Evolutionary conservation across 2,888 invertebrate species (phyloP).

Genomic region (Polietes domitor): DNA sequence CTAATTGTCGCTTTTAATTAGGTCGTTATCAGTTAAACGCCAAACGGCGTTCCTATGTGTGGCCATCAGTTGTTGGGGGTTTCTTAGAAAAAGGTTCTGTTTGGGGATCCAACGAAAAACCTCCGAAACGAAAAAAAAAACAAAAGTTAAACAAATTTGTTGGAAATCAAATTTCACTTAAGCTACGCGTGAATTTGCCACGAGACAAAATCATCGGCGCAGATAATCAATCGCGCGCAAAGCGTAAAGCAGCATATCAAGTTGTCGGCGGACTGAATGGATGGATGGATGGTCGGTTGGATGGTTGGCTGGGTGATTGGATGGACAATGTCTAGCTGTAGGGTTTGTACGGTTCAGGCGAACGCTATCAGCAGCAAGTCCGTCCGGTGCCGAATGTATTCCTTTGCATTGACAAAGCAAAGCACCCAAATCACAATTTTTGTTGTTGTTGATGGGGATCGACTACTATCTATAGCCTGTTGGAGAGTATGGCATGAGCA

Average conservation of each 20-base stretch:
- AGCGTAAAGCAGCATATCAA: conserved; percentile 44
- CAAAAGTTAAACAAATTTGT: conserved; percentile 16
- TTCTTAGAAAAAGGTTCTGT: conserved; percentile 28
- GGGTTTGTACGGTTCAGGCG: not conserved
- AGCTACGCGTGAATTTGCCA: conserved; percentile 76
- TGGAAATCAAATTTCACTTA: conserved; percentile 43
- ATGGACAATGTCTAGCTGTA: not conserved
- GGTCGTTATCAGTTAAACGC: conserved; percentile 21
- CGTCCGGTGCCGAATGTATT: not conserved
- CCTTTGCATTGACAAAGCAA: not conserved
- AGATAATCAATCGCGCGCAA: conserved; percentile 44
- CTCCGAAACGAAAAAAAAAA: too few relatives aligned
- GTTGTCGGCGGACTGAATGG: not conserved
- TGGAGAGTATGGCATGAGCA: too few relatives aligned
- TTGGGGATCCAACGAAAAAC: not conserved
- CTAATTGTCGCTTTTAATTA: conserved; percentile 41
- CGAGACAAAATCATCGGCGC: conserved; percentile 73
- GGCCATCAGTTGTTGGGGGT: conserved; percentile 12
- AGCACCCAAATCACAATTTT: conserved; percentile 1
- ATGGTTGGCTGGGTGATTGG: not conserved
- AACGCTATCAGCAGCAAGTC: conserved; percentile 2
- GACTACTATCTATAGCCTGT: not conserved
- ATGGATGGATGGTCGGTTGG: not conserved
- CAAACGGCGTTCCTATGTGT: not conserved
- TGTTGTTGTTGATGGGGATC: not conserved